Conservation (phyloP, 30 jellyfish, hydroid and myxozoan species). For the Clytia hemisphaerica region DNA sequence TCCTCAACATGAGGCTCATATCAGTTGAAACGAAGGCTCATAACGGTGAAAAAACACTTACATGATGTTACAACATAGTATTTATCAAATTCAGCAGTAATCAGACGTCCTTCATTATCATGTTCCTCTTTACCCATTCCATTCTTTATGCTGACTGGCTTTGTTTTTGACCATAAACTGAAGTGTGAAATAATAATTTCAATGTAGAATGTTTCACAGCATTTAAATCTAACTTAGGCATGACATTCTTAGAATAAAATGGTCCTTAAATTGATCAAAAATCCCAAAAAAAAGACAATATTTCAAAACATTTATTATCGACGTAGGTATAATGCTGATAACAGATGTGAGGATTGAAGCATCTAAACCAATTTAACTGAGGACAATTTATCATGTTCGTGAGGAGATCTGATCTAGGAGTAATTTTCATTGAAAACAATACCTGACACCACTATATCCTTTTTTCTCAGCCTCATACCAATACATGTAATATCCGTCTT, state of each 20-base stretch:
- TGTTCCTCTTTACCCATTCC: conserved; percentile 81
- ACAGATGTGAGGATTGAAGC: no score
- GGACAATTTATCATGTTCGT: no score
- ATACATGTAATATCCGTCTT: conserved; percentile 76
- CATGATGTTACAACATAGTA: conserved; percentile 75
- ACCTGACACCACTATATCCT: conserved; percentile 98
- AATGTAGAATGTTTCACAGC: background rate
- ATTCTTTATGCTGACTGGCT: conserved; percentile 74
- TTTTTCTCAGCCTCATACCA: conserved; percentile 78
- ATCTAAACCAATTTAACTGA: no score
- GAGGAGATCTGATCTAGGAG: no score
- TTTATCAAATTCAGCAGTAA: conserved; percentile 87
- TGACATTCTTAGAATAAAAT: no score
- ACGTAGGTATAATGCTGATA: no score
- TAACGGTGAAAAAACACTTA: conserved; percentile 24
- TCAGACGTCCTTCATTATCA: conserved; percentile 82
- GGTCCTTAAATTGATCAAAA: no score
- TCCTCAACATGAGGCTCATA: no score
- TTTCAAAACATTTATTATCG: no score
- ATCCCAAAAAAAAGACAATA: no score
- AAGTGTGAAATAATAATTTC: background rate
- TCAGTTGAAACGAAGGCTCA: background rate
- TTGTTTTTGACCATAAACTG: conserved; percentile 81
- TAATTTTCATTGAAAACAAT: no score
- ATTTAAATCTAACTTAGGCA: no score